Evolutionary conservation across 2,113 vertebrate genomes (phyloP).

Genomic region (Tupaia tana): DNA sequence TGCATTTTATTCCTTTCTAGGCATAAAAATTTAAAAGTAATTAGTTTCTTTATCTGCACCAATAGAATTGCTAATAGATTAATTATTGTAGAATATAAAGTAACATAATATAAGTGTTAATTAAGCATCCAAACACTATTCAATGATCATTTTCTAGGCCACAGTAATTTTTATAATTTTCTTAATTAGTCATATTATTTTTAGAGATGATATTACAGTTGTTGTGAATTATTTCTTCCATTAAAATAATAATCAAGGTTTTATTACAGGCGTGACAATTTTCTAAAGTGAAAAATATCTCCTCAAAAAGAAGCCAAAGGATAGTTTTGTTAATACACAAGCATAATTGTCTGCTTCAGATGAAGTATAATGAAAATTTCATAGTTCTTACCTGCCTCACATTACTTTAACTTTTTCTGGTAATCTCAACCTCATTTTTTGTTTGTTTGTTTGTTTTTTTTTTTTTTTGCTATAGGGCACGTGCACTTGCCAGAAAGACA

Average conservation of each 20-base stretch:
- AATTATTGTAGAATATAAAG: conserved; percentile 74
- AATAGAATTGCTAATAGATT: conserved; percentile 78
- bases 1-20: conserved; percentile 74
- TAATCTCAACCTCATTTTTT: background rate
- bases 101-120: conserved; percentile 72
- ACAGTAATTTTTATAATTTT: conserved; percentile 67
- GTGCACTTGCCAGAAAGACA: no score
- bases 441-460: no score
- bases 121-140: conserved; percentile 76
- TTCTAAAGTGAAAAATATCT: conserved; percentile 45
- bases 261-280: conserved; percentile 42
- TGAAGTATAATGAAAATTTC: background rate
- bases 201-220: conserved; percentile 63
- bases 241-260: conserved; percentile 34
- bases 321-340: background rate
- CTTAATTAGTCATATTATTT: conserved; percentile 77
- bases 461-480: no score
- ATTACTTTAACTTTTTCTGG: background rate
- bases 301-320: background rate
- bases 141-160: conserved; percentile 70
- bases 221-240: conserved; percentile 61
- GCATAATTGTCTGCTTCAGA: background rate
- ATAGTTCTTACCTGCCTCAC: background rate
- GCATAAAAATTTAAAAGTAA: conserved; percentile 74
- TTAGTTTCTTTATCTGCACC: conserved; percentile 76